Conservation (phyloP, 2,113 vertebrate genomes). For the Antennarius striatus region DNA sequence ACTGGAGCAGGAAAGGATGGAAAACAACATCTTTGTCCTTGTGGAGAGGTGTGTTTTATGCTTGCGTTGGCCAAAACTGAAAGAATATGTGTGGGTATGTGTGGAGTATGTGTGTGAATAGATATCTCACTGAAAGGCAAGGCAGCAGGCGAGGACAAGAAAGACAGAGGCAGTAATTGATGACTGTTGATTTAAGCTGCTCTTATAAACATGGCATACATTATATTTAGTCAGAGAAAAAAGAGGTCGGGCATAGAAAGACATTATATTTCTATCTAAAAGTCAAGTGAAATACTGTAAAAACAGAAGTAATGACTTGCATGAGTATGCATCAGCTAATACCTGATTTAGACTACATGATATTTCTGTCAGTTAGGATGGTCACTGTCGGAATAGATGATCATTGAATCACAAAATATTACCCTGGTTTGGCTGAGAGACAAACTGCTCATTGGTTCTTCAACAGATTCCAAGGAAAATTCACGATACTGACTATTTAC, state of each 20-base stretch:
- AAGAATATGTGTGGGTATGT: conserved; percentile 10
- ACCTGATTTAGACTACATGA: too few relatives aligned
- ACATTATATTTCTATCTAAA: conserved; percentile 15
- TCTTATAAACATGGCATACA: conserved; percentile 25
- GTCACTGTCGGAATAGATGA: too few relatives aligned
- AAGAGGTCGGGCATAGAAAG: conserved; percentile 8
- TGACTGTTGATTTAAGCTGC: conserved; percentile 53
- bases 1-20: conserved; percentile 51
- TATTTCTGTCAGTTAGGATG: too few relatives aligned
- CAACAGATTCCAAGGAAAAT: too few relatives aligned
- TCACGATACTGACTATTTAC: too few relatives aligned
- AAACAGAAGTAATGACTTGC: neutral
- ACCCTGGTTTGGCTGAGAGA: too few relatives aligned
- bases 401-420: too few relatives aligned
- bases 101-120: neutral
- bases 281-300: conserved; percentile 15
- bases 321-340: neutral
- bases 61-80: conserved; percentile 66
- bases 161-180: conserved; percentile 55
- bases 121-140: conserved; percentile 38
- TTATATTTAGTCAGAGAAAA: conserved; percentile 24
- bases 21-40: conserved; percentile 71
- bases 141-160: conserved; percentile 25
- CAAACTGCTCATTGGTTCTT: too few relatives aligned
- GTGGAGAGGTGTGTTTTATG: conserved; percentile 60